Evolutionary conservation across 2,797 vertebrate species (phyloP), one percentile per base, ranked within the genome.

Genomic region (Selene dorsalis): DNA sequence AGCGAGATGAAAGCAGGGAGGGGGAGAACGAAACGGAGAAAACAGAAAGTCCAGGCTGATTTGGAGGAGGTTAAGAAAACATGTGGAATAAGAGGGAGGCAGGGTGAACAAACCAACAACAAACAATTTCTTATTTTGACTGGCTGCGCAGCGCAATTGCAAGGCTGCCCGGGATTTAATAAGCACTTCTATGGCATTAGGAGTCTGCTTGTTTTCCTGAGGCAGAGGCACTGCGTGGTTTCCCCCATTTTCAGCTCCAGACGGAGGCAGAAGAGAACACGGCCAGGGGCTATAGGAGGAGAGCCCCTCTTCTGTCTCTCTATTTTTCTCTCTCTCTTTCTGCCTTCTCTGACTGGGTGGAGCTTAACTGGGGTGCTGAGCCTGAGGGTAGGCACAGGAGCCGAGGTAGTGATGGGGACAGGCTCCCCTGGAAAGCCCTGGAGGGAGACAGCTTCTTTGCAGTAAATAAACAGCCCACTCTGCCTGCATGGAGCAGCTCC

Each of bases 391-490:
- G 79, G 86, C 80, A 82, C 86, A 64, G 75, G 84, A 88, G 89
- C 84, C 57, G 80, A 90, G 88, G 89, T 89, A 87, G 86, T 81
- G 87, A 92, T 87, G 84, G 81, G 87, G 91, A 90, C 89, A 82
- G 75, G 84, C 82, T 87, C 85, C 82, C 82, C 66, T 85, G 72
- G 81, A 86, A 89, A 88, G 83, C 84, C 87, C 88, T 71, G 62
- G 72, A 88, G 90, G 92, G 78, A 90, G 80, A 89, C 85, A 74
- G 89, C 69, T 64, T 84, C 85, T 86, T 85, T 84, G 88, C 87
- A 86, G 92, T 93, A 92, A 94, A 93, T 93, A 94, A 93, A 93
- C 90, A 93, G 87, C 93, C 92, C 92, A 92, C 92, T 91, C 88
- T 92, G 83, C n/a, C 75, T 84, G 75, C 79, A 88, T 78, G 81